Base-by-base conservation (phyloP, 2,888 invertebrate species). In the Lithophane semibrunnea region DNA sequence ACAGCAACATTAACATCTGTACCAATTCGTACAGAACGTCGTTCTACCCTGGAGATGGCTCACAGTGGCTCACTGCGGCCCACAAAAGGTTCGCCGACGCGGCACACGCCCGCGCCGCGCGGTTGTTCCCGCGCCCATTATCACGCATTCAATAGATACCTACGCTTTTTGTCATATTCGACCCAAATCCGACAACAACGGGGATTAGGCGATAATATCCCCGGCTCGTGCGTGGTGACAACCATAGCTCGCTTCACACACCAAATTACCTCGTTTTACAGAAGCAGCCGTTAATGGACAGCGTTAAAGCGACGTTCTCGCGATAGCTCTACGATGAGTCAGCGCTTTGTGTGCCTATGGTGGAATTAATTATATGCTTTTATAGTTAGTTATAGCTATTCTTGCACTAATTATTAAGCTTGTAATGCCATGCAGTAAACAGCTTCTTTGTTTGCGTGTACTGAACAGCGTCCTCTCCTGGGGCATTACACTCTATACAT, bases 151-250 rank as follows among this genome's bases (percentile, higher is more conserved):
- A 70, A 65, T 75, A 37, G 37, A 5, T 37, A 29, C 29, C 29
- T 29, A 80, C 63, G 60, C 52, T 42, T 71, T 68, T 64, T 60
- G 73, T 72, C 77, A 83, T 60, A 85, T 71, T 85, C 68, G 24
- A 58, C 68, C 61, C 42, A 52, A 71, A 66, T 72, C 76, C 69
- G 54, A 29, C 54, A 58, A 80, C 72, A 65, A 61, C 67, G 44
- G 42, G 74, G 58, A 75, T 78, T 69, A 78, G 56, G 47, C 49
- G 74, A 64, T 66, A 66, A 72, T 69, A 64, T 52, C 44, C 47
- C 63, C 24, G 4, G 8, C 63, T 54, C n/a, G 60, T 47, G 44
- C 2, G 69, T 66, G 21, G 9, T 60, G 52, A 74, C 58, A 54
- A 37, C 54, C 66, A 75, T 67, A n/a, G 63, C 74, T 68, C 13